phyloP scores from a whole-genome alignment of 2,888 invertebrate species.

The Zele albiditarsus region DNA sequence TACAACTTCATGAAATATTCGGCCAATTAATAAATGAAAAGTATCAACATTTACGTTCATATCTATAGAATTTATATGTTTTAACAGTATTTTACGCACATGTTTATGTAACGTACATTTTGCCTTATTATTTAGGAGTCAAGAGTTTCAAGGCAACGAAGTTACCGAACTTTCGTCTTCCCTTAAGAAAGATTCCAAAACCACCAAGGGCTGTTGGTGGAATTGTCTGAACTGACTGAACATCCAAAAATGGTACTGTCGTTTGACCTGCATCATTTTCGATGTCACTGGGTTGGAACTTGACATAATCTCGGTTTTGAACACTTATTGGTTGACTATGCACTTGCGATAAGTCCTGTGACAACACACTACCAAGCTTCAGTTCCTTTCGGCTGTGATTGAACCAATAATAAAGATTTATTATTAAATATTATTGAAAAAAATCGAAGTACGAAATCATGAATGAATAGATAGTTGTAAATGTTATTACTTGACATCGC shows the following conservation, averaged over 20 bases:
- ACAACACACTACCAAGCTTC: not conserved
- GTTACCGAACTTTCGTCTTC: conserved; percentile 81
- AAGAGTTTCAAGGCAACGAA: conserved; percentile 83
- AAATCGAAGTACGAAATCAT: not conserved
- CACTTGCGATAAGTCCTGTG: not conserved
- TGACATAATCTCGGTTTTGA: conserved; percentile 78
- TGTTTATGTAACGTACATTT: no score
- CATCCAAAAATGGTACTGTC: conserved; percentile 88
- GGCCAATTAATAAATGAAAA: no score
- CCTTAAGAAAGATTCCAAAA: conserved; percentile 86
- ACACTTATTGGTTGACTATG: not conserved
- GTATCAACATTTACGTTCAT: no score
- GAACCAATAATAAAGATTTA: no score
- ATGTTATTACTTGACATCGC: not conserved
- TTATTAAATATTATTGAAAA: no score
- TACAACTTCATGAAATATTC: no score
- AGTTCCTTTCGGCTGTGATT: not conserved
- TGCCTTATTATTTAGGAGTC: conserved; percentile 72
- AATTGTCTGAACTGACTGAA: conserved; percentile 80
- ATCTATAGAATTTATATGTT: no score
- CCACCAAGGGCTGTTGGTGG: conserved; percentile 82
- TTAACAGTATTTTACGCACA: no score
- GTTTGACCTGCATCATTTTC: conserved; percentile 85
- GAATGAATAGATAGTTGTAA: not conserved
- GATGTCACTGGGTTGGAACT: conserved; percentile 81